phyloP scores from a whole-genome alignment of 2,888 invertebrate genomes.

The Drosophila formosana region DNA sequence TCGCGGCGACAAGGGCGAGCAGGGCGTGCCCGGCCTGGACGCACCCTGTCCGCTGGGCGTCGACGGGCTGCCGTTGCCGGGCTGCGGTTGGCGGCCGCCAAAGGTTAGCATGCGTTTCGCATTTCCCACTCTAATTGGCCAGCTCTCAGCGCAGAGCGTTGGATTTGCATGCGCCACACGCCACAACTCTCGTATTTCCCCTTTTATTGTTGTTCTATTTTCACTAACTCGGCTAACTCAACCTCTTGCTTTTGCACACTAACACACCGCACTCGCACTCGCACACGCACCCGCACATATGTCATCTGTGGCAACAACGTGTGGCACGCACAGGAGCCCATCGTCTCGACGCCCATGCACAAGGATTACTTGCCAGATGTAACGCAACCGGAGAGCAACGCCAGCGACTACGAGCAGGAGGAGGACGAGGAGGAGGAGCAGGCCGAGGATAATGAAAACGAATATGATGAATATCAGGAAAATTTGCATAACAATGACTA shows the following conservation, averaged over 20 bases:
- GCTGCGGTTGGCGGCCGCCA: conserved; percentile 96
- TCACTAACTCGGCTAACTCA: conserved; percentile 73
- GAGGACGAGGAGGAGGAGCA: conserved; percentile 87
- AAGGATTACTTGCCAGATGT: conserved; percentile 87
- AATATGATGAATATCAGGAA: conserved; percentile 87
- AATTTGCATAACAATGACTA: conserved; percentile 85
- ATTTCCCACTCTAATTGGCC: conserved; percentile 59
- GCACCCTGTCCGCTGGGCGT: conserved; percentile 99
- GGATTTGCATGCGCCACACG: conserved; percentile 60
- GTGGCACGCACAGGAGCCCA: conserved; percentile 82
- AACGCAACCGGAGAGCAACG: conserved; percentile 87
- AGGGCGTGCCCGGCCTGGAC: conserved; percentile 98
- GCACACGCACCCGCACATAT: conserved; percentile 20
- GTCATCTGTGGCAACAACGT: conserved; percentile 36
- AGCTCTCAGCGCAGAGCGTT: conserved; percentile 27
- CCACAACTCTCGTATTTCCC: conserved; percentile 15
- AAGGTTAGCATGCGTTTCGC: conserved; percentile 87
- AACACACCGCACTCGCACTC: conserved; percentile 43
- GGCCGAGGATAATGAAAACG: conserved; percentile 87
- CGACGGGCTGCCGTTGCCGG: conserved; percentile 97
- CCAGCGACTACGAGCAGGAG: conserved; percentile 86
- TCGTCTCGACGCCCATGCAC: conserved; percentile 86
- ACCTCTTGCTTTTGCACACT: conserved; percentile 79
- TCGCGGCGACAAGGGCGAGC: conserved; percentile 96
- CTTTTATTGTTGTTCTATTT: conserved; percentile 45